Percentiles rank a stretch among this genome's conserved stretches.
Conservation (phyloP, 2,888 invertebrate species). For the Drosophila nigricruria region DNA sequence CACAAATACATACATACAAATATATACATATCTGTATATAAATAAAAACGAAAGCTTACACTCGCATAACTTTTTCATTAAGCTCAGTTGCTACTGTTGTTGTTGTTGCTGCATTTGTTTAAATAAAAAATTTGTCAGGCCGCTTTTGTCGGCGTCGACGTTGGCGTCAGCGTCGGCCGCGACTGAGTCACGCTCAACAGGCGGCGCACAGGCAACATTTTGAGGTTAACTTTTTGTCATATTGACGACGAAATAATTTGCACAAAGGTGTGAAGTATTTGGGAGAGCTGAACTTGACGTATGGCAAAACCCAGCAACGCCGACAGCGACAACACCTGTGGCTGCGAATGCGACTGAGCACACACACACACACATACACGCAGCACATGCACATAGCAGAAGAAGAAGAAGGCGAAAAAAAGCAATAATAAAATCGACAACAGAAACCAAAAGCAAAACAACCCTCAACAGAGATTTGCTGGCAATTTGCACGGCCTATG, state of each 20-base stretch:
- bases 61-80: conserved; percentile 66
- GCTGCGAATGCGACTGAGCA: conserved; percentile 48
- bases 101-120: conserved; percentile 55
- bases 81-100: conserved; percentile 26
- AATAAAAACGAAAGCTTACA: conserved; percentile 50
- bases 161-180: background rate
- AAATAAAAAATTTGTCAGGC: conserved; percentile 54
- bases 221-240: conserved; percentile 75
- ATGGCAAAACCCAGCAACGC: conserved; percentile 34
- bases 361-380: background rate
- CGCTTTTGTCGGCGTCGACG: conserved; percentile 22
- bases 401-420: conserved; percentile 9
- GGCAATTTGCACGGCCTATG: conserved; percentile 67
- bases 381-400: background rate
- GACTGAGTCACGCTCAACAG: conserved; percentile 73
- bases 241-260: conserved; percentile 73
- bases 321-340: conserved; percentile 65
- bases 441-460: conserved; percentile 46
- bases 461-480: conserved; percentile 60
- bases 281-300: conserved; percentile 71
- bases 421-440: conserved; percentile 34
- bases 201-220: conserved; percentile 46
- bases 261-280: conserved; percentile 70
- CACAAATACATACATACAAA: conserved; percentile 9
- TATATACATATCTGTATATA: background rate